Conservation (phyloP, 2,113 vertebrate genomes). For the Blennius ocellaris region DNA sequence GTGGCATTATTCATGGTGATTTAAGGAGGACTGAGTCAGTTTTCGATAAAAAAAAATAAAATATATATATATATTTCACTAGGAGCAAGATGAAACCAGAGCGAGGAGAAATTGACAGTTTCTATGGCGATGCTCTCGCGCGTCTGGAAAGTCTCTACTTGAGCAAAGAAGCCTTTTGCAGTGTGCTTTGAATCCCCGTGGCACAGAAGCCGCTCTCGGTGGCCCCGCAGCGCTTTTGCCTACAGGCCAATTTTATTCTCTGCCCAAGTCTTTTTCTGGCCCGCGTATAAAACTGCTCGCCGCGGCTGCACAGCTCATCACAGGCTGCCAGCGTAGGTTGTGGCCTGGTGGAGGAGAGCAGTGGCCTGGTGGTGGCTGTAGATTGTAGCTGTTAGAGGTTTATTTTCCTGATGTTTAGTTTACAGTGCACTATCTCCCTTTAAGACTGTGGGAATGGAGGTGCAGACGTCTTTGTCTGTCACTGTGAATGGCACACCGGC, state of each 20-base stretch:
- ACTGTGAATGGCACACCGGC: slow-evolving; percentile 35
- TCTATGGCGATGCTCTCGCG: slow-evolving; percentile 38
- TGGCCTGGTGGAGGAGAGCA: slow-evolving; percentile 19
- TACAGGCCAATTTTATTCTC: slow-evolving; percentile 40
- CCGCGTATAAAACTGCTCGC: slow-evolving; percentile 35
- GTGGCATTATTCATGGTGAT: too few relatives aligned
- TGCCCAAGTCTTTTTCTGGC: slow-evolving; percentile 33
- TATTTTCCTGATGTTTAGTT: too few relatives aligned
- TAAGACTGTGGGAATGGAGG: slow-evolving; percentile 24
- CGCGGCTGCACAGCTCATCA: slow-evolving; percentile 47
- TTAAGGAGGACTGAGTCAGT: too few relatives aligned
- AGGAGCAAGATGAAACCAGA: slow-evolving; percentile 21
- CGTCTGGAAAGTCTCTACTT: slow-evolving; percentile 52
- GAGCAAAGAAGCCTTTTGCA: slow-evolving; percentile 23
- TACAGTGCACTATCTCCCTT: too few relatives aligned
- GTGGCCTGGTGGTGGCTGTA: slow-evolving; percentile 27
- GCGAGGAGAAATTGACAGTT: slow-evolving; percentile 29
- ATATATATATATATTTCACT: too few relatives aligned
- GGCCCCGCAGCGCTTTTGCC: slow-evolving; percentile 41
- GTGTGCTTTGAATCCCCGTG: slow-evolving; percentile 34
- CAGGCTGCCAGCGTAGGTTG: slow-evolving; percentile 27
- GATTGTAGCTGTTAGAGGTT: too few relatives aligned
- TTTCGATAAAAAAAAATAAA: too few relatives aligned
- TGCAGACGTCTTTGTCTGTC: slow-evolving; percentile 21
- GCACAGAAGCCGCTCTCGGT: slow-evolving; percentile 36